phyloP scores from a whole-genome alignment of 2,888 invertebrate genomes.

The Trissolcus japonicus region DNA sequence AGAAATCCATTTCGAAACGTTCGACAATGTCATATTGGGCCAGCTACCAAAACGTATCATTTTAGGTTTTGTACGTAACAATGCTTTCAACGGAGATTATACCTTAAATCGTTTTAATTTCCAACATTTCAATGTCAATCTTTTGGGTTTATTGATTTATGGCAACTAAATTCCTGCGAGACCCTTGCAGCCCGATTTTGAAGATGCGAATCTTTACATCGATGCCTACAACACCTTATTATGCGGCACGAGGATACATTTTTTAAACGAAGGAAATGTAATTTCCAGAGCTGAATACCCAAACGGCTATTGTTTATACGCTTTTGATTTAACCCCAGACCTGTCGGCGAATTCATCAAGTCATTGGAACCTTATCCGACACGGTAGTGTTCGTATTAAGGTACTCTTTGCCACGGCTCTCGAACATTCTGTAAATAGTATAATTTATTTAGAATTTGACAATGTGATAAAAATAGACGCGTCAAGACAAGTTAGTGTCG shows the following conservation, averaged over 20 bases:
- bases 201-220: slow-evolving; percentile 42
- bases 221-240: slow-evolving; percentile 63
- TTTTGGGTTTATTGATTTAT: slow-evolving; percentile 7
- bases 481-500: no score
- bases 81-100: no score
- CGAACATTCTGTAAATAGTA: slow-evolving; percentile 40
- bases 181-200: slow-evolving; percentile 58
- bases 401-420: slow-evolving; percentile 58
- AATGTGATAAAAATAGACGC: slow-evolving; percentile 64
- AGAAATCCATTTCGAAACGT: no score
- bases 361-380: no score
- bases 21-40: no score
- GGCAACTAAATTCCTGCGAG: no score
- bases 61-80: no score
- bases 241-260: slow-evolving; percentile 55
- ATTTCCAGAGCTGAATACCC: slow-evolving; percentile 52
- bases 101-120: no score
- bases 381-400: slow-evolving; percentile 61
- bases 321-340: slow-evolving; percentile 64
- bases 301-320: slow-evolving; percentile 58
- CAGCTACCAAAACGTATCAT: no score
- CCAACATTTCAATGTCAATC: neutral
- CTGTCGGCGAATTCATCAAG: slow-evolving; percentile 53
- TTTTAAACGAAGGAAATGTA: slow-evolving; percentile 57
- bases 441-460: slow-evolving; percentile 64